Conservation (phyloP, 2,113 vertebrate species). For the Synodontis membranacea region DNA sequence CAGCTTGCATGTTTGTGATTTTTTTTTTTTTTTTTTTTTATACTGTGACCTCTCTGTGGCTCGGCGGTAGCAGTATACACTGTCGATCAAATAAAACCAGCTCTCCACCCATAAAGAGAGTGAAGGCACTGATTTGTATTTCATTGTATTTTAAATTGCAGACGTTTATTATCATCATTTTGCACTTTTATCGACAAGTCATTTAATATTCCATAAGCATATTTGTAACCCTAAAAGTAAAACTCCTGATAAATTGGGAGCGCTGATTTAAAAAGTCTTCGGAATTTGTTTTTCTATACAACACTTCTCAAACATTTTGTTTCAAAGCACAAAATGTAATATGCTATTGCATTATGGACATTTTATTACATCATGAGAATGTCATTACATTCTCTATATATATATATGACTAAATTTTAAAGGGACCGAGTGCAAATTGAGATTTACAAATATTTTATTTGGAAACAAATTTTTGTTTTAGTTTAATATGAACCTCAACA, state of each 20-base stretch:
- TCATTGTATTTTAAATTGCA: not conserved
- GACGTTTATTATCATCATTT: not conserved
- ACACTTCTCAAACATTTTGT: not conserved
- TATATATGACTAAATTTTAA: not conserved
- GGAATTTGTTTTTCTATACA: not conserved
- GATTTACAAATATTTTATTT: not conserved
- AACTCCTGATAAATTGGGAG: not conserved
- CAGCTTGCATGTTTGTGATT: constrained; percentile 38
- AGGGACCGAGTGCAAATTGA: not conserved
- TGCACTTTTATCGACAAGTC: not conserved
- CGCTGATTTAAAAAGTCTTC: not conserved
- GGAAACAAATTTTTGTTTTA: not conserved
- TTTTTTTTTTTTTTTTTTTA: too few species aligned
- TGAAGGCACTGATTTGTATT: not conserved
- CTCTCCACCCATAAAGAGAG: not conserved
- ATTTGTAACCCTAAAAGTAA: not conserved
- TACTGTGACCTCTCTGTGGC: constrained; percentile 12
- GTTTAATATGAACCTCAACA: not conserved
- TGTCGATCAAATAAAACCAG: constrained; percentile 33
- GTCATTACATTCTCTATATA: not conserved
- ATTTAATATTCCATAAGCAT: not conserved
- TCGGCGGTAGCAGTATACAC: constrained; percentile 9
- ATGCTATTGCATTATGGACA: not conserved
- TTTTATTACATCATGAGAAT: not conserved
- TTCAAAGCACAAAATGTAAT: not conserved